Base-by-base conservation (phyloP, 2,113 vertebrate species). In the Phalacrocorax brasilianus region DNA sequence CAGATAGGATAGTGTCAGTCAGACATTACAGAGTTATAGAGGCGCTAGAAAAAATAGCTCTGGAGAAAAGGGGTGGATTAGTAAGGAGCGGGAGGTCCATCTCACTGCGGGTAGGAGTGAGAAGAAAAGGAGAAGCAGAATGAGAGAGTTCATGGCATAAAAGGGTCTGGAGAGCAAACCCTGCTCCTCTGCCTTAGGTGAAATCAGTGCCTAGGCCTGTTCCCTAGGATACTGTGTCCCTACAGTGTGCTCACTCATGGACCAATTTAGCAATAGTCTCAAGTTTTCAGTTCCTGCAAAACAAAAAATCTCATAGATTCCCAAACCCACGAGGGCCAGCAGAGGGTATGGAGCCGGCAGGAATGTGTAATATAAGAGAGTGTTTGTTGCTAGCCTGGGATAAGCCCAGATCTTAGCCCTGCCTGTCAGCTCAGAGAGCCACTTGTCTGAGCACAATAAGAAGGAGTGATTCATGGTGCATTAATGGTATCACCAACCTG, bases 241-340 rank as follows among this genome's bases (percentile, higher is more conserved):
- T 49, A 14, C 8, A 56, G 5, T 35, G 24, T 49, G 30, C 33
- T 56, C 58, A 53, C 47, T 92, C 85, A 77, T 12, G 24, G 83
- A 68, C 21, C 33, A 38, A 30, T 61, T 61, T 71, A 92, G 59
- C 67, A 86, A 45, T 53, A 75, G 44, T 21, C 35, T 85, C 68
- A 38, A 72, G 35, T 63, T 95, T 85, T 93, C 75, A 93, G 33
- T 81, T 93, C 92, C 95, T 59, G 74, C 52, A 16, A 95, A 95
- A 81, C 61, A 84, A 71, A 95, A 84, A 65, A 38, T 84, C 61
- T 82, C 85, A 52, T 2, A 10, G 65, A 81, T 92, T 91, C 65
- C 88, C 91, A 93, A 87, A 56, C 23, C 22, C 63, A 32, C 59
- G 20, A 72, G 75, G 63, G 56, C 79, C 89, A 85, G 56, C 26